phyloP scores from a whole-genome alignment of 2,113 vertebrate species.

The Sinosuthora webbiana region DNA sequence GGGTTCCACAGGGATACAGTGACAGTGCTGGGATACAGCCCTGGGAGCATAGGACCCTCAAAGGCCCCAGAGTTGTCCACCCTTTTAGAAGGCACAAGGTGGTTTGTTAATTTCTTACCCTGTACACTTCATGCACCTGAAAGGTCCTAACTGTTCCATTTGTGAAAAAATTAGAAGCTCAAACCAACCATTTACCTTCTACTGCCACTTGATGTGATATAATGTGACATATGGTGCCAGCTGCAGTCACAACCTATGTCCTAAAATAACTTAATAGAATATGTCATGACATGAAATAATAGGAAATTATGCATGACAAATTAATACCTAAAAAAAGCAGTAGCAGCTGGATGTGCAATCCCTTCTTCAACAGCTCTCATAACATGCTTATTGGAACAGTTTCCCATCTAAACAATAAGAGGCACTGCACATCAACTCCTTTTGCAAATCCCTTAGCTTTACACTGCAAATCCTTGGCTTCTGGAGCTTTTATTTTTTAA shows the following conservation, averaged over 20 bases:
- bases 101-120: not conserved
- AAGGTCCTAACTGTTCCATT: not conserved
- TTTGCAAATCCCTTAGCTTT: not conserved
- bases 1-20: not conserved
- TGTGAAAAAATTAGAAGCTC: not conserved
- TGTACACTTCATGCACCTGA: not conserved
- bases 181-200: conserved; percentile 12
- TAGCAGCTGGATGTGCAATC: not conserved
- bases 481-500: not conserved
- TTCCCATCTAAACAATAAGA: not conserved
- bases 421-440: not conserved
- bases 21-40: fast-evolving
- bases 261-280: conserved; percentile 42
- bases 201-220: conserved; percentile 23
- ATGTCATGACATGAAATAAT: conserved; percentile 45
- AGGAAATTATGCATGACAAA: conserved; percentile 40
- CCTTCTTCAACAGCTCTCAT: not conserved
- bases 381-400: not conserved
- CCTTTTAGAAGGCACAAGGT: not conserved
- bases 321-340: conserved; percentile 29
- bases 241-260: not conserved
- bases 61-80: not conserved
- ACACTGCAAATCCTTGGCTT: not conserved
- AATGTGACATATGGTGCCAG: not conserved
- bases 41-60: not conserved